Evolutionary conservation across 2,888 invertebrate species (phyloP).

Genomic region (Chydorus sphaericus): DNA sequence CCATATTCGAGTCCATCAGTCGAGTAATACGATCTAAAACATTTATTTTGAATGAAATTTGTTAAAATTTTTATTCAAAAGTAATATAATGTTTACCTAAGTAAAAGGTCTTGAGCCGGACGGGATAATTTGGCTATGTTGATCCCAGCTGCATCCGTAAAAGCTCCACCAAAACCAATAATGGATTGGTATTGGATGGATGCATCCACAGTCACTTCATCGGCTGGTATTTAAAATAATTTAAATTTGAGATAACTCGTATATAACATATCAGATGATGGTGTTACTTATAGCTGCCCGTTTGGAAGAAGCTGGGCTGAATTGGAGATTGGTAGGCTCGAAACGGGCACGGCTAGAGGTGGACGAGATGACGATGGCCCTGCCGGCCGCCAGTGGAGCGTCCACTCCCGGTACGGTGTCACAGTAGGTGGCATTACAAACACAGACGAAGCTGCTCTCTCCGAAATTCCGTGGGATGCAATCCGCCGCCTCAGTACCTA

Average conservation of each 20-base stretch:
- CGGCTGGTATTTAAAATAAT: constrained; percentile 12
- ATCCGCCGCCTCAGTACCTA: too few species aligned
- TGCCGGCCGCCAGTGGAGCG: constrained; percentile 30
- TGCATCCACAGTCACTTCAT: constrained; percentile 16
- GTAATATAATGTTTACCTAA: constrained; percentile 34
- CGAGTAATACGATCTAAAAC: constrained; percentile 40
- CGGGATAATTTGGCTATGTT: constrained; percentile 49
- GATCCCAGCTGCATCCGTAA: constrained; percentile 53
- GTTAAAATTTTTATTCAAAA: not conserved
- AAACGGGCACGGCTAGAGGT: constrained; percentile 36
- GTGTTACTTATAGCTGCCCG: not conserved
- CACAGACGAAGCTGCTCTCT: constrained; percentile 39
- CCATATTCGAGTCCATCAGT: constrained; percentile 58
- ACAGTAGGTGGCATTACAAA: constrained; percentile 54
- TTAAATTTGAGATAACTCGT: not conserved
- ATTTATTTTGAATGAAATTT: constrained; percentile 15
- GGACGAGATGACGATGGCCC: constrained; percentile 42
- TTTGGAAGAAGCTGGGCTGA: too few species aligned
- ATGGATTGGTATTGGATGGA: constrained; percentile 44
- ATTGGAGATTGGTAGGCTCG: not conserved
- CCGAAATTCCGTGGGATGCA: constrained; percentile 11
- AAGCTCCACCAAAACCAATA: constrained; percentile 73
- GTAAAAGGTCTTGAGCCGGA: constrained; percentile 34
- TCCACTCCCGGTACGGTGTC: too few species aligned
- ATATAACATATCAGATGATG: too few species aligned